A percentile compares a stretch with the other conserved stretches of the same genome.
These are phyloP conservation scores for Triplophysa bombifrons DNA, from an alignment of 2,797 vertebrate species.

Conservation along the genomic window DNA sequence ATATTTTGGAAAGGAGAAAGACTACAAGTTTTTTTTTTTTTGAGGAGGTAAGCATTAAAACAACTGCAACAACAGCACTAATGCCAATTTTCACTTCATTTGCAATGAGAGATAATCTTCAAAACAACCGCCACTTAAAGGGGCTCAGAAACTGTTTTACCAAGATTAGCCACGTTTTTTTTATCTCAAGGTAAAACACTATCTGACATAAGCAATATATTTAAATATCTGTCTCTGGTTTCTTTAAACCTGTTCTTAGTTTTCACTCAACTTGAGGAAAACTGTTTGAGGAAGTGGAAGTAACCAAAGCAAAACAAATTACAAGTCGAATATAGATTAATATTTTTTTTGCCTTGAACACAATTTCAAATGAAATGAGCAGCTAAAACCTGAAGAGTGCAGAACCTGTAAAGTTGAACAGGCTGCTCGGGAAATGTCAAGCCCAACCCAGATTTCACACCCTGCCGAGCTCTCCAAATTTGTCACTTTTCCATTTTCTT, in stretches of 20 bases:
- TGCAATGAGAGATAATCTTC: constrained; percentile 31
- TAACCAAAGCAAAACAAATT: constrained; percentile 58
- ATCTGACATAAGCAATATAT: constrained; percentile 47
- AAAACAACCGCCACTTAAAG: constrained; percentile 62
- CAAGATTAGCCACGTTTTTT: constrained; percentile 43
- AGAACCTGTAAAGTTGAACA: constrained; percentile 29
- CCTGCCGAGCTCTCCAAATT: constrained; percentile 57
- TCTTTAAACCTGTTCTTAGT: constrained; percentile 60
- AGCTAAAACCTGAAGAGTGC: neutral
- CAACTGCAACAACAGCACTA: constrained; percentile 9
- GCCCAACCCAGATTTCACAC: constrained; percentile 8
- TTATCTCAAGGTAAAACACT: constrained; percentile 56
- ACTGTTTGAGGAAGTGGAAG: constrained; percentile 51
- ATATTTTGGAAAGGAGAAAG: constrained; percentile 10
- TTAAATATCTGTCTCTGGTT: constrained; percentile 59
- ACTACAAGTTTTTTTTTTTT: neutral
- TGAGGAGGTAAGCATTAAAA: constrained; percentile 11
- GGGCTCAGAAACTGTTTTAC: constrained; percentile 62
- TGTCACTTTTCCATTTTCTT: constrained; percentile 72
- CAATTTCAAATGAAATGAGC: neutral
- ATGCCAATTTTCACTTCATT: constrained; percentile 50
- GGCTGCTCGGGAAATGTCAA: constrained; percentile 22
- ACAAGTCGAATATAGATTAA: constrained; percentile 53
- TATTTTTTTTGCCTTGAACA: neutral
- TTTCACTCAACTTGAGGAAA: constrained; percentile 32